Evolutionary conservation across 2,888 invertebrate genomes (phyloP).

Genomic region (Sacculina carcini): DNA sequence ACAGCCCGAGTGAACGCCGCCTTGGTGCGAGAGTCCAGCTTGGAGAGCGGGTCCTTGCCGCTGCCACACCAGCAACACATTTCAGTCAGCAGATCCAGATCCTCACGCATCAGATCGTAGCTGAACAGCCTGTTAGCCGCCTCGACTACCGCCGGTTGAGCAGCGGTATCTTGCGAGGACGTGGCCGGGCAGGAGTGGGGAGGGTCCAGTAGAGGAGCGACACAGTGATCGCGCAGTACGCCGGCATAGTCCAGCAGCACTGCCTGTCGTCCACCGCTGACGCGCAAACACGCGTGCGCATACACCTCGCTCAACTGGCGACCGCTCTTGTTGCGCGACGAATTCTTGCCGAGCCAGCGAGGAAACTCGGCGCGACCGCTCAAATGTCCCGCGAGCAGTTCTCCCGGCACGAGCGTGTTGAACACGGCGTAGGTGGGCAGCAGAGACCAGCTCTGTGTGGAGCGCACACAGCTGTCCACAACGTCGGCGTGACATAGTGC

Average conservation of each 20-base stretch:
- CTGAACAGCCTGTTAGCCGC: slow-evolving; percentile 34
- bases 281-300: slow-evolving; percentile 45
- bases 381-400: slow-evolving; percentile 51
- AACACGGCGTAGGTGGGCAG: slow-evolving; percentile 60
- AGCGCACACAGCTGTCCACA: slow-evolving; percentile 52
- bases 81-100: slow-evolving; percentile 66
- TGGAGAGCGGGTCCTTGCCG: slow-evolving; percentile 44
- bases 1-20: slow-evolving; percentile 74
- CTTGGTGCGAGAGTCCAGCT: slow-evolving; percentile 53
- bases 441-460: slow-evolving; percentile 45
- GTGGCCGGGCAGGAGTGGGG: too few species aligned
- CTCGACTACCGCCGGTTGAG: slow-evolving; percentile 37
- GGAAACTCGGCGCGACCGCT: slow-evolving; percentile 66
- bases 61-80: slow-evolving; percentile 57
- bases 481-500: slow-evolving; percentile 62
- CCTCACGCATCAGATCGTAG: slow-evolving; percentile 69
- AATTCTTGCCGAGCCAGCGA: slow-evolving; percentile 85
- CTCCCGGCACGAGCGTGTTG: slow-evolving; percentile 71
- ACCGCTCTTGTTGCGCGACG: slow-evolving; percentile 49
- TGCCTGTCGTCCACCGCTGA: slow-evolving; percentile 49
- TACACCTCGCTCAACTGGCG: slow-evolving; percentile 57
- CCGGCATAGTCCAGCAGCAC: slow-evolving; percentile 70
- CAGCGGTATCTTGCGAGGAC: too few species aligned
- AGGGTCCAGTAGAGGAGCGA: slow-evolving; percentile 50
- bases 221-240: slow-evolving; percentile 42